A percentile compares a stretch with the other conserved stretches of the same genome.
Evolutionary conservation across 2,113 vertebrate genomes (phyloP).

Genomic region (Motacilla alba): DNA sequence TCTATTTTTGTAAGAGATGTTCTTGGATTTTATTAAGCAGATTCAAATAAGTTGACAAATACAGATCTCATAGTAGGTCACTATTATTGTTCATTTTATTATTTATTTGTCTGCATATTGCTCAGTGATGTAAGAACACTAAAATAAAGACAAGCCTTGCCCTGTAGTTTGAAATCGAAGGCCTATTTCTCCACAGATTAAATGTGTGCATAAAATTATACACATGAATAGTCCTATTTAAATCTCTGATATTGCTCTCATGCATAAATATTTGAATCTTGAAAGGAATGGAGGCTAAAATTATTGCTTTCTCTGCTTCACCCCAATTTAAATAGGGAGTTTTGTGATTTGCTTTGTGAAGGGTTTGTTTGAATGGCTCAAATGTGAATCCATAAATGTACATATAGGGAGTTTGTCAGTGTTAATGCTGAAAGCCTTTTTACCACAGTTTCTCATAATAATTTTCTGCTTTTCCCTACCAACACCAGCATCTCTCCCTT

Average conservation of each 20-base stretch:
- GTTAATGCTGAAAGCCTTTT: background rate
- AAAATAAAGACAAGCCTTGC: slow-evolving; percentile 7
- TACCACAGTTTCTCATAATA: background rate
- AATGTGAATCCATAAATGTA: background rate
- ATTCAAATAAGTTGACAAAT: slow-evolving; percentile 16
- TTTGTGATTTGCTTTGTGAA: background rate
- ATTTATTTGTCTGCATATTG: slow-evolving; percentile 33
- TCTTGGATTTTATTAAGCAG: slow-evolving; percentile 9
- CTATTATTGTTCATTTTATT: background rate
- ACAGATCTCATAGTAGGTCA: background rate
- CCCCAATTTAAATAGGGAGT: background rate
- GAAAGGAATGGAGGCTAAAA: background rate
- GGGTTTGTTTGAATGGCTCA: background rate
- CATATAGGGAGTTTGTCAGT: background rate
- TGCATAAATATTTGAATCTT: slow-evolving; percentile 40
- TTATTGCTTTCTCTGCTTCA: slow-evolving; percentile 5
- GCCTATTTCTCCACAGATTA: slow-evolving; percentile 4
- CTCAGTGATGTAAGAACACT: background rate
- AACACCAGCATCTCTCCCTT: background rate
- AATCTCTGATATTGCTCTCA: slow-evolving; percentile 1
- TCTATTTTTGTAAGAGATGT: background rate
- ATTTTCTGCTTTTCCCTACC: background rate
- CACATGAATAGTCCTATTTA: slow-evolving; percentile 26
- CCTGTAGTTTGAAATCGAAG: background rate
- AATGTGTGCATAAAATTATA: slow-evolving; percentile 24